A percentile compares a stretch with the other conserved stretches of the same genome.
phyloP scores from a whole-genome alignment of 2,797 vertebrate species.

The Esox lucius region DNA sequence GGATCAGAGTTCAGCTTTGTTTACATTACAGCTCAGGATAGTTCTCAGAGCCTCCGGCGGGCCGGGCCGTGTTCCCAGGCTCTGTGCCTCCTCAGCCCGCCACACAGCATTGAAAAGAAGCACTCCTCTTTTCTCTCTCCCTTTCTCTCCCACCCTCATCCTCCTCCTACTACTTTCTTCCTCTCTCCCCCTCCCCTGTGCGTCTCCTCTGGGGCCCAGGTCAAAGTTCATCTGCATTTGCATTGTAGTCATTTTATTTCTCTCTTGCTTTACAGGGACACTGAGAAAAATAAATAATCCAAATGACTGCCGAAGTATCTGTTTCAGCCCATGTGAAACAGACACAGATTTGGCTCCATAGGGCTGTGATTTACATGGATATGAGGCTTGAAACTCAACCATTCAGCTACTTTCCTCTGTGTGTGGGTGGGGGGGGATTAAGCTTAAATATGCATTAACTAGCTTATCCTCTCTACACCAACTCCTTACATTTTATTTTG shows the following conservation, averaged over 20 bases:
- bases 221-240: not conserved
- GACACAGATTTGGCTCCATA: not conserved
- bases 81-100: slow-evolving; percentile 46
- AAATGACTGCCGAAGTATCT: not conserved
- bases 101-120: slow-evolving; percentile 71
- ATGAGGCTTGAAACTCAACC: not conserved
- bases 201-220: not conserved
- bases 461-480: no score
- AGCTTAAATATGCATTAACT: no score
- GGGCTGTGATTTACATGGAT: not conserved
- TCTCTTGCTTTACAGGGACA: not conserved
- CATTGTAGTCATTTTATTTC: not conserved
- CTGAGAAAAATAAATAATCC: not conserved
- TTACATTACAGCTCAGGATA: slow-evolving; percentile 84
- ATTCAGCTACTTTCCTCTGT: no score
- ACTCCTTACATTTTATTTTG: not conserved
- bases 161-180: rapidly evolving
- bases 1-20: slow-evolving; percentile 82
- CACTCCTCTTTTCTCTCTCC: slow-evolving; percentile 36
- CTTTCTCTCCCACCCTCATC: no score
- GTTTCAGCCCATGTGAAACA: not conserved
- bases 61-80: slow-evolving; percentile 81
- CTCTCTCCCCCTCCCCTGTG: not conserved
- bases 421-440: not conserved
- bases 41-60: slow-evolving; percentile 70